A percentile compares a stretch with the other conserved stretches of the same genome.
Evolutionary conservation across 1,140 invertebrate genomes (phyloP).

Genomic region (Drosophila willistoni): DNA sequence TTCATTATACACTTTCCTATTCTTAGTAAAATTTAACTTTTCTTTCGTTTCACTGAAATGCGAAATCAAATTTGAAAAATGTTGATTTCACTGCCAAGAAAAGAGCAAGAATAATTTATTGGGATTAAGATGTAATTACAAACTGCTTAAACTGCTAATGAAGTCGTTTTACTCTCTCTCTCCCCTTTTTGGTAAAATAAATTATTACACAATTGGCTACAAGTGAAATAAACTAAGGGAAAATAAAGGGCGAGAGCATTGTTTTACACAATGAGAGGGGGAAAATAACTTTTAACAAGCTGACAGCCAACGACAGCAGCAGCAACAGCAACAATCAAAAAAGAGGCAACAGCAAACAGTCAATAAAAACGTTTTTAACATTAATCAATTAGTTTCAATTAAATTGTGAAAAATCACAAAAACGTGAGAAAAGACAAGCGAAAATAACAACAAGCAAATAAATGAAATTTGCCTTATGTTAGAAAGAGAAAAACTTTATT

Average conservation of each 20-base stretch:
- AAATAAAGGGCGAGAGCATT: too few relatives aligned
- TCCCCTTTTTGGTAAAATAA: constrained; percentile 37
- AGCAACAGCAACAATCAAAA: constrained; percentile 33
- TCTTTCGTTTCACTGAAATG: too few relatives aligned
- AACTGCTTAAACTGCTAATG: constrained; percentile 43
- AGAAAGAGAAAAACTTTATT: neutral
- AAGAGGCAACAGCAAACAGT: constrained; percentile 17
- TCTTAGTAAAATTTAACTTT: too few relatives aligned
- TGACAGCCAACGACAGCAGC: constrained; percentile 35
- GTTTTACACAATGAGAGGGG: too few relatives aligned
- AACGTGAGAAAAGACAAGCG: constrained; percentile 55
- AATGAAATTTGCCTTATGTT: neutral
- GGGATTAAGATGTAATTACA: too few relatives aligned
- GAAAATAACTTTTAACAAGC: constrained; percentile 55
- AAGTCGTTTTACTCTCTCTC: too few relatives aligned
- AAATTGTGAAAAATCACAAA: constrained; percentile 68
- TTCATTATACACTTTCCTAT: too few relatives aligned
- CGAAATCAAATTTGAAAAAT: too few relatives aligned
- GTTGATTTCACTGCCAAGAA: too few relatives aligned
- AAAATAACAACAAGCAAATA: constrained; percentile 25
- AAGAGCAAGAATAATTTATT: too few relatives aligned
- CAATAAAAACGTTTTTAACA: constrained; percentile 62
- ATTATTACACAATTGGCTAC: constrained; percentile 37
- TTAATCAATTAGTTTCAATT: constrained; percentile 72
- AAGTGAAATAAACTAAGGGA: too few relatives aligned